Base-by-base conservation (phyloP, 2,888 invertebrate species). In the Peribatodes rhomboidaria region DNA sequence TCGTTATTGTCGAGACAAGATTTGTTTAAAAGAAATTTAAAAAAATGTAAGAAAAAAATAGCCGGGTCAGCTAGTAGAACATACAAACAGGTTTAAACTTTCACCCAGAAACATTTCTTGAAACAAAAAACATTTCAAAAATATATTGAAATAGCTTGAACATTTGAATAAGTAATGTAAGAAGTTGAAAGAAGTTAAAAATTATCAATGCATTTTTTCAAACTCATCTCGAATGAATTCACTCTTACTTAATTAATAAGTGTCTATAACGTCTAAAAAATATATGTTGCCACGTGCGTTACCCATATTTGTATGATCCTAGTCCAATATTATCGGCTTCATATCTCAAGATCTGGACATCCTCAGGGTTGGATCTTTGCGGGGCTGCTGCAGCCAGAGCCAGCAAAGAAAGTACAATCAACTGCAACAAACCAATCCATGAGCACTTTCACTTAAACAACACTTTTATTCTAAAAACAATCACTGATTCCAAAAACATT, bases 361-460 rank as follows among this genome's bases (percentile, higher is more conserved):
- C 87, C 33, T 84, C 78, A 2, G 73, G 10, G 57, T 70, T 71
- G 7, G 71, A 64, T 10, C 71, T 73, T 61, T 84, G 85, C 7
- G 91, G 88, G 11, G 90, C 88, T 13, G 89, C 88, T 16, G 77
- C 73, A 53, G 77, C 87, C 13, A 81, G 77, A 41, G 89, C 89
- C 65, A 93, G 78, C 66, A 92, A 77, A 66, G 83, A 81, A 75
- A 88, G 79, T 61, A 90, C 78, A 78, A 94, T 87, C 80, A 94
- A 81, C 90, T 91, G 85, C 73, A 85, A 75, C 72, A 73, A 76
- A 75, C 57, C 62, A 65, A 61, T 58, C 46, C 65, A 67, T 72
- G 65, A 71, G 41, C 44, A 68, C 41, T 44, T 27, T 56, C 57
- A 57, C 56, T n/a, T 37, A 16, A 49, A 39, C 10, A 20, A 14